Base-by-base conservation (phyloP, 1,140 invertebrate genomes). In the Pseudomyrmex pallidus region DNA sequence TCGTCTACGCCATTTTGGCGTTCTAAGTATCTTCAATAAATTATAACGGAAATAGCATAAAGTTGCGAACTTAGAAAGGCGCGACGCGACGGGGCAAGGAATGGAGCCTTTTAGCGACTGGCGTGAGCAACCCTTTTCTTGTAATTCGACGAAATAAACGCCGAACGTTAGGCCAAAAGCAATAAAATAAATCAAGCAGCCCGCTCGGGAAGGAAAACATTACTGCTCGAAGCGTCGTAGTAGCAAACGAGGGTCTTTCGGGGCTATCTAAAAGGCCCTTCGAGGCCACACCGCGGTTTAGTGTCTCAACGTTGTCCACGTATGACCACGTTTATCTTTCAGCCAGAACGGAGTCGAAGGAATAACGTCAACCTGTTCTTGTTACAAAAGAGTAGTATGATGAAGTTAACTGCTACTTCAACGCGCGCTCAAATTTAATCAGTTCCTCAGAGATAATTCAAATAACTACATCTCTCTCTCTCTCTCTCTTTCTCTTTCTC, bases 71-170 rank as follows among this genome's bases (percentile, higher is more conserved):
- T 82, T 59, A 9, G n/a, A 50, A n/a, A n/a, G 82, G 66, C 59
- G 48, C 68, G 22, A 63, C 59, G 48, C 68, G 22, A 20, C 54
- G 72, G 57, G 78, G 62, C 5, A 17, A 59, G 66, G 46, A 68
- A 73, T 44, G 46, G 22, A 76, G 85, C 89, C 87, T 89, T 90
- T 90, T 88, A 90, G 89, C 89, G 89, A 90, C 74, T 89, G 86
- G 83, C 86, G 86, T 86, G 76, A 86, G 89, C 89, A 90, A 90
- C 89, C 89, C 89, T 88, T 90, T 90, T 90, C 89, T 90, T 90
- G 89, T 90, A 90, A 90, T 90, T 90, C 85, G 84, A 84, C 85
- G 89, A 90, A 90, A 90, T 90, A 90, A 90, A 90, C 87, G 89
- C 89, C 76, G 89, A 90, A 88, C 89, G 89, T 90, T 90, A 90